Conservation (phyloP, 2,888 invertebrate genomes). For the Polia nebulosa region DNA sequence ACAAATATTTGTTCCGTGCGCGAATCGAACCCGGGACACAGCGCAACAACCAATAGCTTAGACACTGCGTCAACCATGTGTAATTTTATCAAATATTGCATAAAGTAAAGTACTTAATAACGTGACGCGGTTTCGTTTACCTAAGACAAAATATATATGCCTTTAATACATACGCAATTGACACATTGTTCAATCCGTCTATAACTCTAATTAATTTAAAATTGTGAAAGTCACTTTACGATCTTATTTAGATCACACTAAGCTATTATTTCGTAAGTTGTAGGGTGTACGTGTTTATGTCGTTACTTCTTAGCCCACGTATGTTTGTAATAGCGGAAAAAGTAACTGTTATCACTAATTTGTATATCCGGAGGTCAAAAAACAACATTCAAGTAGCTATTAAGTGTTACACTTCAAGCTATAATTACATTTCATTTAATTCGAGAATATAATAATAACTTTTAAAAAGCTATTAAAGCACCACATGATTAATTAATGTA, state of each 20-base stretch:
- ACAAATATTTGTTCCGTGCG: too few species aligned
- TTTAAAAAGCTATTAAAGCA: too few species aligned
- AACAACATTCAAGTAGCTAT: constrained; percentile 11
- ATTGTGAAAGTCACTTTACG: constrained; percentile 20
- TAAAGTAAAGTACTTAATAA: background rate
- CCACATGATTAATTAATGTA: too few species aligned
- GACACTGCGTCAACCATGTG: too few species aligned
- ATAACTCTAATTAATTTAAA: background rate
- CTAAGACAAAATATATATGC: background rate
- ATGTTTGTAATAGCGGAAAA: constrained; percentile 44
- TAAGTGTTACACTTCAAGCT: constrained; percentile 20
- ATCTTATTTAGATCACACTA: constrained; percentile 16
- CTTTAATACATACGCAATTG: background rate
- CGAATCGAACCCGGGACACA: too few species aligned
- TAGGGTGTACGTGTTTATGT: constrained; percentile 3
- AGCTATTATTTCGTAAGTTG: constrained; percentile 32
- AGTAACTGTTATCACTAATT: constrained; percentile 25
- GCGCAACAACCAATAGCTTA: too few species aligned
- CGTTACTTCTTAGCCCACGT: constrained; percentile 8
- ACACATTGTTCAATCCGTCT: background rate
- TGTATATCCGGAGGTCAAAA: constrained; percentile 34
- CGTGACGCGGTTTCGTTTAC: background rate
- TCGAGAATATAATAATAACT: too few species aligned
- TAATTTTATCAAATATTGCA: background rate
- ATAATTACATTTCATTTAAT: constrained; percentile 3